Evolutionary conservation across 1,140 invertebrate genomes (phyloP), one percentile per base, ranked within the genome.

Genomic region (Littorina saxatilis): DNA sequence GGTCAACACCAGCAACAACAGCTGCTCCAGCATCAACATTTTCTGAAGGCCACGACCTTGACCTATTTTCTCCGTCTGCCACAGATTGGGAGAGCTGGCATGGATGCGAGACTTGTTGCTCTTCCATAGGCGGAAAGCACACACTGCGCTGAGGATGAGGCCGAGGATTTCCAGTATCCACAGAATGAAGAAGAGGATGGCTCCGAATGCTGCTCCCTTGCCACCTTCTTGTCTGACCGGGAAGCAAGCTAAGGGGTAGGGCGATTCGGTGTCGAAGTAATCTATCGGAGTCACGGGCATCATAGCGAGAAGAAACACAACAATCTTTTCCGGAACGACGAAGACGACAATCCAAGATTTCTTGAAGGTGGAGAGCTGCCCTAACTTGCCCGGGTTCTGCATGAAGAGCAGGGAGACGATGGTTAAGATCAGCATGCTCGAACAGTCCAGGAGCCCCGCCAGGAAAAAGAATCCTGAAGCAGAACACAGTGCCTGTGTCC

Each of bases 71-170:
- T 87, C 85, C 23, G 82, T 78, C 76, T 89, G 88, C 88, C 88
- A 89, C 15, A 89, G 82, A 50, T 87, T 87, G 15, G 87, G 86
- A 0, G 86, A 86, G 20, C 86, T 84, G n/a, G 85, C 85, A 66
- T 89, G 88, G 37, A 89, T 86, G 52, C 88, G 61, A 70, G 84
- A 85, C 50, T 81, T 84, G 66, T 85, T 75, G 74, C 84, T 83
- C 68, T 86, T 85, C 85, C 85, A 86, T 43, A 86, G 77, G 55
- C 85, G 83, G 5, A 87, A 66, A 27, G 86, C 84, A 61, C 83
- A 79, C 15, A 87, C 76, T 15, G 83, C 78, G 80, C 81, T 83
- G 40, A 84, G 73, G 5, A 84, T 58, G 27, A 87, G 17, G 15
- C 81, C 80, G 29, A 85, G 17, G 9, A 66, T 27, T 5, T 86